Evolutionary conservation across 2,113 vertebrate genomes (phyloP), one percentile per base, ranked within the genome.

Genomic region (Rhabdornis inornatus): DNA sequence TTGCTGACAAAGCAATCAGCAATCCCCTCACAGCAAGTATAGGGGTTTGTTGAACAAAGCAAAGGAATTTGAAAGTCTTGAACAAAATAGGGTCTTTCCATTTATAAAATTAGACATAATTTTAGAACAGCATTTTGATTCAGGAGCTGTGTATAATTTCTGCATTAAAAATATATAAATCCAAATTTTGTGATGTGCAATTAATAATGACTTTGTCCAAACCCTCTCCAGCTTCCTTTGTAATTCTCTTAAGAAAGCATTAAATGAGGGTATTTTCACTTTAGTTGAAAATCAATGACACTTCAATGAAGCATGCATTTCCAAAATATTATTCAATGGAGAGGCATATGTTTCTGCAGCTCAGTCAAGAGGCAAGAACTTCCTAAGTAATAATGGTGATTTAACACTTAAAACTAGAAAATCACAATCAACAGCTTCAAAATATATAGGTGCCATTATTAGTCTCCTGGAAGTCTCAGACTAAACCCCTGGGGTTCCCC

Each of bases 251-350:
- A 95, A 97, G 97, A 98, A 97, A 97, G 92, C 92, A 96, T 96
- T 97, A 97, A 98, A 97, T 95, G 86, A 98, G 95, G 95, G 92
- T 92, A 97, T 97, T 96, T 97, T 97, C 85, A 89, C 90, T 98
- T 97, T 96, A 97, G 96, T 93, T 97, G 96, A 97, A 98, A 98
- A 98, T 98, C 97, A 97, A 98, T 98, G 97, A 93, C 87, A 94
- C 93, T 97, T 97, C 97, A 98, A 96, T 92, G 96, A 97, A 97
- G 96, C 97, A 96, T 95, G 83, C 85, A 95, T 97, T 96, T 97
- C 88, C 91, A 96, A 97, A 98, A 96, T 86, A 95, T 97, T 96
- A 97, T 59, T 71, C 70, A 97, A 95, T 89, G 25, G n/a, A 97
- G 87, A 98, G 69, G 87, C 94, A 92, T 82, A 77, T 13, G 78